These are phyloP conservation scores for Polypterus bichir DNA, from an alignment of 2,113 vertebrate genomes.

Conservation along the genomic window DNA sequence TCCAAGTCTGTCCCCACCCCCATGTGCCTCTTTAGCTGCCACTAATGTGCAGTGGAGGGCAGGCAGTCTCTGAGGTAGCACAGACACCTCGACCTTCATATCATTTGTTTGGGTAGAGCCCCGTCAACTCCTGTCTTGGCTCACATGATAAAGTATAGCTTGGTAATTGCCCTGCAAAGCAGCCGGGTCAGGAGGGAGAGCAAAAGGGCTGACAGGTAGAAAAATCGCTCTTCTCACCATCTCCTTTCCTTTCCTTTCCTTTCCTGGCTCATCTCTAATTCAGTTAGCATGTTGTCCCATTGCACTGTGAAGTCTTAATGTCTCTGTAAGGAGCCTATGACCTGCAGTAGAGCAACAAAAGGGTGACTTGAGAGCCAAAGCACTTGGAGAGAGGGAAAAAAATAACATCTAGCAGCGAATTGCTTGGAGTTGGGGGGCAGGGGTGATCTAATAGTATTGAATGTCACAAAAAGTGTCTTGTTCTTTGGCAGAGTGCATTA, in stretches of 20 bases:
- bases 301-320: background rate
- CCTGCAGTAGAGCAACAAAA: background rate
- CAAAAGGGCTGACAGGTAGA: constrained; percentile 42
- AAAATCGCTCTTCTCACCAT: constrained; percentile 38
- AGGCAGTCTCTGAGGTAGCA: constrained; percentile 41
- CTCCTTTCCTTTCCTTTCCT: constrained; percentile 32
- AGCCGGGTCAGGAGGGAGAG: constrained; percentile 38
- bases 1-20: background rate
- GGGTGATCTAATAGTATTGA: too few relatives aligned
- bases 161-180: constrained; percentile 53
- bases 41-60: constrained; percentile 20
- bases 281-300: background rate
- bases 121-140: constrained; percentile 51
- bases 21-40: constrained; percentile 29
- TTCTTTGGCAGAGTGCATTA: too few relatives aligned
- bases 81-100: constrained; percentile 50
- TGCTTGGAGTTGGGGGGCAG: too few relatives aligned
- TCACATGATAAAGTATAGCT: constrained; percentile 53
- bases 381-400: background rate
- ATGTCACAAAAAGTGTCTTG: too few relatives aligned
- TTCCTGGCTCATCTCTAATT: constrained; percentile 7
- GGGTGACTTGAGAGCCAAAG: constrained; percentile 3
- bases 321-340: background rate
- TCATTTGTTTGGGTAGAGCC: constrained; percentile 57
- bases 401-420: constrained; percentile 7